A percentile compares a stretch with the other conserved stretches of the same genome.
These are phyloP conservation scores for Pyrrhosoma nymphula DNA, from an alignment of 2,888 invertebrate genomes.

Conservation along the genomic window DNA sequence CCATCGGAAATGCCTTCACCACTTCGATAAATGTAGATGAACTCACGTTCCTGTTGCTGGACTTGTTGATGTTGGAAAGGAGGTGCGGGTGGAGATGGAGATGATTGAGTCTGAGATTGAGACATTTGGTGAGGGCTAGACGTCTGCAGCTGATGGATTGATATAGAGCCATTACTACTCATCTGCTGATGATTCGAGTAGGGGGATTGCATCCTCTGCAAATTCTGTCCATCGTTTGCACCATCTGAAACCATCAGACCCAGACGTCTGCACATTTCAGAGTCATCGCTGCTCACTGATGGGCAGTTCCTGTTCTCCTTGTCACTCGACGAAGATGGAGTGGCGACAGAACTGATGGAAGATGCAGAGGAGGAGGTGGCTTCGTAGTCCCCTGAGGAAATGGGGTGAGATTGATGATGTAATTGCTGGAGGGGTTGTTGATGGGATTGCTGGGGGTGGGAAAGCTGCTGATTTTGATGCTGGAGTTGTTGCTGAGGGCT, in stretches of 20 bases:
- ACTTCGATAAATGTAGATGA: constrained; percentile 77
- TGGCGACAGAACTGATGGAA: not conserved
- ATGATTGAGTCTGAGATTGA: constrained; percentile 21
- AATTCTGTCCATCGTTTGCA: constrained; percentile 70
- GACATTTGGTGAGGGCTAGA: constrained; percentile 53
- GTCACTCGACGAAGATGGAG: constrained; percentile 59
- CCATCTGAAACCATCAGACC: not conserved
- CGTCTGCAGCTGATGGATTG: constrained; percentile 72
- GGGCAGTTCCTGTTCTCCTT: constrained; percentile 68
- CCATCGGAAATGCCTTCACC: constrained; percentile 71
- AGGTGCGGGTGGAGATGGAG: constrained; percentile 1
- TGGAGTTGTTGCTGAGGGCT: constrained; percentile 63
- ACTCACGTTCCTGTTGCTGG: constrained; percentile 74
- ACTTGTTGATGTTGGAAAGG: constrained; percentile 71
- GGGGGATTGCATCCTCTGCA: constrained; percentile 74
- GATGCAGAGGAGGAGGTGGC: constrained; percentile 34
- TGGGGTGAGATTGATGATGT: constrained; percentile 60
- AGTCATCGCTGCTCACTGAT: constrained; percentile 44
- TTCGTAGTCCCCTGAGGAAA: constrained; percentile 38
- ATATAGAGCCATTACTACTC: constrained; percentile 76
- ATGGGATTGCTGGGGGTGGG: not conserved
- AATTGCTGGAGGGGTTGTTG: constrained; percentile 62
- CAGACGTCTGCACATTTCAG: constrained; percentile 37
- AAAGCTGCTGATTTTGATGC: constrained; percentile 44
- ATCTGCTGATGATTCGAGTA: constrained; percentile 73